Evolutionary conservation across 53 echinoderm and acorn worm species (phyloP).

Genomic region (Crossaster papposus): DNA sequence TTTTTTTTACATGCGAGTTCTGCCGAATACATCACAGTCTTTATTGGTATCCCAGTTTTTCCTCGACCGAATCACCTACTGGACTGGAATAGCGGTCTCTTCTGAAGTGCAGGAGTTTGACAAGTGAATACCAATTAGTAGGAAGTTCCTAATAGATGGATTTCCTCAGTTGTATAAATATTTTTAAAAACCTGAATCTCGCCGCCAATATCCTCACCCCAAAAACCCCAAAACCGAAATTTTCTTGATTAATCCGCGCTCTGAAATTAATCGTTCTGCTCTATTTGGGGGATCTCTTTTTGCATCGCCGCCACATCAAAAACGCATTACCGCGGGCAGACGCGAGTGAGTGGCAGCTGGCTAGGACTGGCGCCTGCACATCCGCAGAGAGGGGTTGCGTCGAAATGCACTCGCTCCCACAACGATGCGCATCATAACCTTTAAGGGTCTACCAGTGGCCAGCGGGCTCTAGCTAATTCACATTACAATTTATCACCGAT

Average conservation of each 20-base stretch:
- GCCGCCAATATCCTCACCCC: constrained; percentile 23
- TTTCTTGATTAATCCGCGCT: constrained; percentile 42
- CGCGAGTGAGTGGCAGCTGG: constrained; percentile 46
- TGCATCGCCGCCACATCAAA: constrained; percentile 50
- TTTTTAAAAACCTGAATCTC: background rate
- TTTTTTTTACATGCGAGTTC: no score
- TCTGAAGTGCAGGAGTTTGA: background rate
- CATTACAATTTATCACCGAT: constrained; percentile 50
- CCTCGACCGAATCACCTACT: background rate
- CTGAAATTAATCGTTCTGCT: constrained; percentile 41
- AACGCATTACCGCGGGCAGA: constrained; percentile 60
- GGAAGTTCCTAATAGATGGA: constrained; percentile 22
- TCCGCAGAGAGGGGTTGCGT: constrained; percentile 15
- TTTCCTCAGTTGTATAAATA: constrained; percentile 35
- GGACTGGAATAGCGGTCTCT: background rate
- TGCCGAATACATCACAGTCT: background rate
- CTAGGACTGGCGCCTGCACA: constrained; percentile 46
- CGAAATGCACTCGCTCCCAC: background rate
- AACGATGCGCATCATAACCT: constrained; percentile 7
- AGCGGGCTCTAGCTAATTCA: background rate
- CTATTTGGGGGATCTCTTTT: constrained; percentile 17
- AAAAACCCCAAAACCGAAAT: background rate
- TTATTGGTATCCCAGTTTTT: background rate
- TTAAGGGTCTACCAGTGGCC: constrained; percentile 10
- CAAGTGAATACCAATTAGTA: constrained; percentile 26